Conservation (phyloP, 2,888 invertebrate species). For the Drosophila fungiperda region DNA sequence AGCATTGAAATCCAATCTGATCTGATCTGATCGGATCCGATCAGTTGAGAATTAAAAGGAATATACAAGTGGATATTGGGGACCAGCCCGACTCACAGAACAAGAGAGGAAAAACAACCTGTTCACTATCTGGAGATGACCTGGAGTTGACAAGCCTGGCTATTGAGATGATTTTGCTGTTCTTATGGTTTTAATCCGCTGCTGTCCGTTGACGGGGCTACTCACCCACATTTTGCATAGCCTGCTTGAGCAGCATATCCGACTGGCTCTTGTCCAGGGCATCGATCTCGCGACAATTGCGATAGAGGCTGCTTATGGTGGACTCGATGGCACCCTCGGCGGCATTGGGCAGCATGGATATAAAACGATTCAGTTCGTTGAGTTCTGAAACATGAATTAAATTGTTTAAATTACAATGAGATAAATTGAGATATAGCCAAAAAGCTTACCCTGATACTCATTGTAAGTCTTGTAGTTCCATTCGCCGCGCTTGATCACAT, state of each 20-base stretch:
- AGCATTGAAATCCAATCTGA: not conserved
- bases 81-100: not conserved
- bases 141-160: not conserved
- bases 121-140: not conserved
- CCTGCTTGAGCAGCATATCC: slow-evolving; percentile 81
- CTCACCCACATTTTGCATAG: slow-evolving; percentile 83
- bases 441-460: slow-evolving; percentile 83
- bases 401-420: too few relatives aligned
- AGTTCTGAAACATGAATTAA: slow-evolving; percentile 67
- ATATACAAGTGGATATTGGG: not conserved
- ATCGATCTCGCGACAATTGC: slow-evolving; percentile 84
- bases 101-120: not conserved
- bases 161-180: not conserved
- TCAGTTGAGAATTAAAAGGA: not conserved
- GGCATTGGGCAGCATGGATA: slow-evolving; percentile 82
- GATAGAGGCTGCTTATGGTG: slow-evolving; percentile 83
- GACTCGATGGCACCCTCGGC: slow-evolving; percentile 81
- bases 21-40: not conserved
- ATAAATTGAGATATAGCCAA: not conserved
- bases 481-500: slow-evolving; percentile 84
- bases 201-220: slow-evolving; percentile 10
- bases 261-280: slow-evolving; percentile 83
- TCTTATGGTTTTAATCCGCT: not conserved
- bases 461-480: slow-evolving; percentile 84
- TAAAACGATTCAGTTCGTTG: slow-evolving; percentile 83